These are phyloP conservation scores for Philonicus albiceps DNA, from an alignment of 2,888 invertebrate genomes.

Conservation along the genomic window DNA sequence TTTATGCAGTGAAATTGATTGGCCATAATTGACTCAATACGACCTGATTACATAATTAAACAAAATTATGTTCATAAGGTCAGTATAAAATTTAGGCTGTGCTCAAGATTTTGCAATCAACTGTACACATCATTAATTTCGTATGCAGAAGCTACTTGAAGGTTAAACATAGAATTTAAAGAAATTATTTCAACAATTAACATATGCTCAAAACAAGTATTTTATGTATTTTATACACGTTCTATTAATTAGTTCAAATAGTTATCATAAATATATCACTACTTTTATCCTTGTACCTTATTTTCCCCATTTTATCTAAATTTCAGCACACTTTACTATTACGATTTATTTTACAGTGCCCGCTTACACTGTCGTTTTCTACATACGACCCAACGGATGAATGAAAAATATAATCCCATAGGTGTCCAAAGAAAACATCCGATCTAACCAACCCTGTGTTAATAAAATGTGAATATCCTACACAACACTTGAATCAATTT, in stretches of 20 bases:
- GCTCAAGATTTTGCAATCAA: neutral
- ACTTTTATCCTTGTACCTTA: neutral
- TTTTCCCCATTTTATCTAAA: neutral
- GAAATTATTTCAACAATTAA: neutral
- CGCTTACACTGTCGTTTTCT: neutral
- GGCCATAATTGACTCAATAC: too few species aligned
- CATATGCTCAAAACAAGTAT: neutral
- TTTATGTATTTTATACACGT: neutral
- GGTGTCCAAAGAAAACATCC: neutral
- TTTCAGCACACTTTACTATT: constrained; percentile 3
- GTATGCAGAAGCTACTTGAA: too few species aligned
- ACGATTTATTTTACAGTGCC: neutral
- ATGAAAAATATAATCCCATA: neutral
- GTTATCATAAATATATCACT: neutral
- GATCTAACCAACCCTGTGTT: neutral
- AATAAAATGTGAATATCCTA: neutral
- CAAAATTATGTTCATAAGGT: neutral
- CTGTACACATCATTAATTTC: neutral
- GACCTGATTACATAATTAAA: too few species aligned
- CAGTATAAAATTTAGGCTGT: neutral
- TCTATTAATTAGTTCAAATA: neutral
- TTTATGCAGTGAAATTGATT: too few species aligned
- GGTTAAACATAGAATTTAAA: neutral
- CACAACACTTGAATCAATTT: neutral
- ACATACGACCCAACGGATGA: neutral